A percentile compares a stretch with the other conserved stretches of the same genome.
Evolutionary conservation across 2,888 invertebrate genomes (phyloP).

Genomic region (Ectropis crepuscularia): DNA sequence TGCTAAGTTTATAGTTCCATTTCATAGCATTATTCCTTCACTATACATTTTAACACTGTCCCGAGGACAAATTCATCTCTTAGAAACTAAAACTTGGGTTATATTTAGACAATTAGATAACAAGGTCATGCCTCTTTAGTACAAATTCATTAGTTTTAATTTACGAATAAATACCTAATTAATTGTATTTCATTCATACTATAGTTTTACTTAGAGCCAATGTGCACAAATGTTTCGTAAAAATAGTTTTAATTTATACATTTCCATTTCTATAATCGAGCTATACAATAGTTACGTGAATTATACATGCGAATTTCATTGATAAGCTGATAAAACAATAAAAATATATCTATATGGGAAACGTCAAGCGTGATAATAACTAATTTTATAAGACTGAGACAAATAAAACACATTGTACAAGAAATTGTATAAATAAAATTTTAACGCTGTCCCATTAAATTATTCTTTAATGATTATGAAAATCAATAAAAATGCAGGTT

Average conservation of each 20-base stretch:
- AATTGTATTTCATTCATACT: neutral
- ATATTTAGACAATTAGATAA: constrained; percentile 27
- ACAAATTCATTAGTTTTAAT: constrained; percentile 10
- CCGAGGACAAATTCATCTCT: constrained; percentile 15
- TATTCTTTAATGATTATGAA: too few species aligned
- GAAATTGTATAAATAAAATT: too few species aligned
- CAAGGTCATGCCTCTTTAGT: constrained; percentile 13
- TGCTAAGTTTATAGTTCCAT: neutral
- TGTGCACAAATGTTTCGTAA: constrained; percentile 2
- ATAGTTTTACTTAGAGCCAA: constrained; percentile 9
- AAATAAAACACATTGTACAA: too few species aligned
- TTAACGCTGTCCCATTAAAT: too few species aligned
- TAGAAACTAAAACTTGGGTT: constrained; percentile 18
- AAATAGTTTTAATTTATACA: neutral
- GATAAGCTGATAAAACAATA: neutral
- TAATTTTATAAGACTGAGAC: too few species aligned
- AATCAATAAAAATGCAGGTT: neutral
- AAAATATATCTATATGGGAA: neutral
- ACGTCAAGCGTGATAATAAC: neutral
- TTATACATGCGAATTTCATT: neutral
- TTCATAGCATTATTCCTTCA: constrained; percentile 20
- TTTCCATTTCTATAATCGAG: neutral
- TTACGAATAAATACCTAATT: constrained; percentile 19
- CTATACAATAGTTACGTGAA: constrained; percentile 4
- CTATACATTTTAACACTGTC: constrained; percentile 20